Conservation (phyloP, 2,797 vertebrate species). For the Jordanella pulchra region DNA sequence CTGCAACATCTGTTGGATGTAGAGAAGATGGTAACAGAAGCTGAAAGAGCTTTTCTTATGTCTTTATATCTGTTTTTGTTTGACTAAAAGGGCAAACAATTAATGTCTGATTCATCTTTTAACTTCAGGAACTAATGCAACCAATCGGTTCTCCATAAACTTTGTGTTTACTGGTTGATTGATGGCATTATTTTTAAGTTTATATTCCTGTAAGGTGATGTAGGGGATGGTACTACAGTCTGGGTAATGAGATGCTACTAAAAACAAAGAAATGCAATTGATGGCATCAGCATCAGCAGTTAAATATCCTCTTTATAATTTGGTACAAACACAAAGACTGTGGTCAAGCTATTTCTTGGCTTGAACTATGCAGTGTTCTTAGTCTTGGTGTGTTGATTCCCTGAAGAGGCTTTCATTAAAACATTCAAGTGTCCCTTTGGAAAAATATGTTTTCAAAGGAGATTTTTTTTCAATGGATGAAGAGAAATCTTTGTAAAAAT, state of each 20-base stretch:
- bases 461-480: neutral
- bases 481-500: neutral
- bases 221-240: constrained; percentile 65
- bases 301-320: neutral
- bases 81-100: constrained; percentile 4
- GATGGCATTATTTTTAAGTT: constrained; percentile 49
- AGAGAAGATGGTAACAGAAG: constrained; percentile 8
- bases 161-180: constrained; percentile 32
- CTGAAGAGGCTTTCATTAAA: neutral
- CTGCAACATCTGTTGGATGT: constrained; percentile 11
- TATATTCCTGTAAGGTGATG: constrained; percentile 74
- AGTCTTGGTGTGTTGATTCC: neutral
- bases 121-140: neutral
- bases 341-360: neutral
- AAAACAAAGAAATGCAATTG: constrained; percentile 77
- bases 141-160: constrained; percentile 14
- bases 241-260: constrained; percentile 66
- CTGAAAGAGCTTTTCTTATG: constrained; percentile 3
- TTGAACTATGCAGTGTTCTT: neutral
- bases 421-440: neutral
- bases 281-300: constrained; percentile 47
- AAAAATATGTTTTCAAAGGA: too few relatives aligned
- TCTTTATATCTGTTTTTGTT: constrained; percentile 18
- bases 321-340: neutral
- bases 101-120: constrained; percentile 2